These are phyloP conservation scores for Leucozona laternaria DNA, from an alignment of 2,888 invertebrate species.

Conservation along the genomic window DNA sequence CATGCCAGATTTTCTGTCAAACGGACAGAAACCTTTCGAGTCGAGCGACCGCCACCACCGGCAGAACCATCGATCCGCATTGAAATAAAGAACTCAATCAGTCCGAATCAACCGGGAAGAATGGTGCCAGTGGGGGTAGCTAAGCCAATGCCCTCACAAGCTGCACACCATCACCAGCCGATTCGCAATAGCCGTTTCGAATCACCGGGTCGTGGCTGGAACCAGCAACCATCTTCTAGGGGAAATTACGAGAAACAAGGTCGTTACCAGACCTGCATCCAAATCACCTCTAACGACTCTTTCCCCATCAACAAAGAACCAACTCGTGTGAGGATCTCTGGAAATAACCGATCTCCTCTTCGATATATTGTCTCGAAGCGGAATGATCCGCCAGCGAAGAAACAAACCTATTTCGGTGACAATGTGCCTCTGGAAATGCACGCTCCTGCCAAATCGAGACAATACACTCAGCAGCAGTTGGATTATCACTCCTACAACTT, in stretches of 20 bases:
- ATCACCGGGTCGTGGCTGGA: slow-evolving; percentile 67
- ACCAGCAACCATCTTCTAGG: slow-evolving; percentile 17
- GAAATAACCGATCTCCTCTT: slow-evolving; percentile 51
- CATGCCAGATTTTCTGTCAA: slow-evolving; percentile 55
- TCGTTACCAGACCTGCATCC: slow-evolving; percentile 81
- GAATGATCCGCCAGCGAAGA: slow-evolving; percentile 40
- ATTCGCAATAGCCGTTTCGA: not conserved
- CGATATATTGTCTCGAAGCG: slow-evolving; percentile 44
- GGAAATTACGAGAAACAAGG: slow-evolving; percentile 62
- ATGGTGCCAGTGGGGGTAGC: slow-evolving; percentile 83
- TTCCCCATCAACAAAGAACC: slow-evolving; percentile 42
- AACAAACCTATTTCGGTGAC: slow-evolving; percentile 59
- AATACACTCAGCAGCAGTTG: slow-evolving; percentile 46
- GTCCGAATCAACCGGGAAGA: slow-evolving; percentile 81
- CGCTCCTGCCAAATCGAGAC: slow-evolving; percentile 44
- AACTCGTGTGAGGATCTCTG: slow-evolving; percentile 61
- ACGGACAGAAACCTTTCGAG: slow-evolving; percentile 76
- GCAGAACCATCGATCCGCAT: slow-evolving; percentile 80
- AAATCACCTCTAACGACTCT: slow-evolving; percentile 77
- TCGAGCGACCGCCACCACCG: slow-evolving; percentile 62
- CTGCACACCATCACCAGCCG: not conserved
- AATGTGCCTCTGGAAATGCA: slow-evolving; percentile 39
- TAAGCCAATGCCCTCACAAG: slow-evolving; percentile 80
- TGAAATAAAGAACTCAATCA: slow-evolving; percentile 83
- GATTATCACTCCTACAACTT: slow-evolving; percentile 55